Evolutionary conservation across 2,797 vertebrate species (phyloP).

Genomic region (Cottoperca gobio): DNA sequence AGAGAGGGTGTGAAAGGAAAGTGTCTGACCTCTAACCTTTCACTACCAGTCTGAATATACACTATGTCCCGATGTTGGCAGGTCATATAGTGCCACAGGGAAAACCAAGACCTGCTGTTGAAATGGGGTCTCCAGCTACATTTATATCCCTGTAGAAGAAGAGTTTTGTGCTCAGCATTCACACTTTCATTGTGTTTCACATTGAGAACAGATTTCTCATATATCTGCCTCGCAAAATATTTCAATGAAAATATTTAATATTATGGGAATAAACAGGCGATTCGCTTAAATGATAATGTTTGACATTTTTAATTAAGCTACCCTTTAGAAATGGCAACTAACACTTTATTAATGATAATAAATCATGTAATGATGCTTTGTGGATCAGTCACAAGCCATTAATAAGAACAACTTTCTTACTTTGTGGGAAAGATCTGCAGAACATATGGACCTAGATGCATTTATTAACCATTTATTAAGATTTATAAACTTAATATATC

Average conservation of each 20-base stretch:
- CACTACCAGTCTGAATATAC: constrained; percentile 8
- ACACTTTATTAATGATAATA: not conserved
- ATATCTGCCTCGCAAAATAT: not conserved
- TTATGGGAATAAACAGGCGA: not conserved
- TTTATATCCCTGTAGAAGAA: constrained; percentile 11
- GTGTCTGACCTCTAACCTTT: constrained; percentile 36
- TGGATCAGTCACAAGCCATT: not conserved
- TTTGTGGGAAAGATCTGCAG: not conserved
- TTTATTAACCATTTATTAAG: not conserved
- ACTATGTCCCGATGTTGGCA: not conserved
- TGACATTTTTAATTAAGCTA: not conserved
- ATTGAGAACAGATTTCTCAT: not conserved
- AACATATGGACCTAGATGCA: not conserved
- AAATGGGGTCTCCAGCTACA: constrained; percentile 22
- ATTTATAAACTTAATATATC: not conserved
- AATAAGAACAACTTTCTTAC: not conserved
- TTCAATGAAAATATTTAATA: not conserved
- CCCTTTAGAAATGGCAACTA: not conserved
- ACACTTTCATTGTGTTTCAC: not conserved
- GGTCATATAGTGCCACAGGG: not conserved
- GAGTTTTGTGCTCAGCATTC: not conserved
- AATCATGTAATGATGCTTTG: not conserved
- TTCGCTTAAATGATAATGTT: not conserved
- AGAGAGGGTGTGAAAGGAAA: constrained; percentile 38
- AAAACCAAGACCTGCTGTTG: constrained; percentile 7